A percentile compares a stretch with the other conserved stretches of the same genome.
phyloP scores from a whole-genome alignment of 2,888 invertebrate species.

The Actias luna region DNA sequence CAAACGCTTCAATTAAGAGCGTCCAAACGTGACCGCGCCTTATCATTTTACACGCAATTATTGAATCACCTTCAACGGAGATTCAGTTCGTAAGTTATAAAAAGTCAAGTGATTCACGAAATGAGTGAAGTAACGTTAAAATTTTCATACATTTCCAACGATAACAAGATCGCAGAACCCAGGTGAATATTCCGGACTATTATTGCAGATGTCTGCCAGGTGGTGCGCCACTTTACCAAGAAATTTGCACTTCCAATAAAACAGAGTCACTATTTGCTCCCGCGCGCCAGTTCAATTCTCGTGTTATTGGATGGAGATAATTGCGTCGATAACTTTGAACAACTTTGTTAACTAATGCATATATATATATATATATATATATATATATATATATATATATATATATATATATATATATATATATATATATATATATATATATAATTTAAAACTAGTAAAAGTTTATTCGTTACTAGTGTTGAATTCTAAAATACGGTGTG shows the following conservation, averaged over 20 bases:
- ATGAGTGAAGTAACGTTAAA: background rate
- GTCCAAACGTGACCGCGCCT: too few species aligned
- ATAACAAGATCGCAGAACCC: conserved; percentile 54
- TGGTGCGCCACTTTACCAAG: conserved; percentile 31
- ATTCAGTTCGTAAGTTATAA: too few species aligned
- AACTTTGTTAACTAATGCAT: background rate
- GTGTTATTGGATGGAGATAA: background rate
- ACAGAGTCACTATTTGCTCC: conserved; percentile 13
- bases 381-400: too few species aligned
- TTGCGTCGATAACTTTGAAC: background rate
- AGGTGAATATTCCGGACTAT: conserved; percentile 38
- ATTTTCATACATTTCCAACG: conserved; percentile 27
- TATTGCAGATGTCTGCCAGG: conserved; percentile 58
- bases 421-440: too few species aligned
- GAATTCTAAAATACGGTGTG: too few species aligned
- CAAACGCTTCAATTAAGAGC: too few species aligned
- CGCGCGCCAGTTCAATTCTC: conserved; percentile 3
- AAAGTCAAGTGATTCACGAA: background rate
- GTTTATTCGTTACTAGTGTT: too few species aligned
- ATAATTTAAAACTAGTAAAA: too few species aligned
- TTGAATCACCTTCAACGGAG: too few species aligned
- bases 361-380: background rate
- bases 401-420: too few species aligned
- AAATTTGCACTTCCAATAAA: conserved; percentile 28
- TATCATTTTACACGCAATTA: too few species aligned